These are phyloP conservation scores for Oplegnathus fasciatus DNA, from an alignment of 2,113 vertebrate species.

Conservation along the genomic window DNA sequence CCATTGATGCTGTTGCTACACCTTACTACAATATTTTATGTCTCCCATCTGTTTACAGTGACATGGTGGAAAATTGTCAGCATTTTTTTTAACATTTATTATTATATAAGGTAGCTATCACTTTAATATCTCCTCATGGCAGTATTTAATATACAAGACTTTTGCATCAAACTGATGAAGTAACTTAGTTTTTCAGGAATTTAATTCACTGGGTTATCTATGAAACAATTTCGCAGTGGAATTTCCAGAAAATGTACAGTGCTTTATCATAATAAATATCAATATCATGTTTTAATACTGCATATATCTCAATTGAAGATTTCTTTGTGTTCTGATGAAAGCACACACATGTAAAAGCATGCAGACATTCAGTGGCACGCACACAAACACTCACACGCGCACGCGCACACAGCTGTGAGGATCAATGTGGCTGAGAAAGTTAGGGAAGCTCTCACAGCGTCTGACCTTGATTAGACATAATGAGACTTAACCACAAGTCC, in stretches of 20 bases:
- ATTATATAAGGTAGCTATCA: too few relatives aligned
- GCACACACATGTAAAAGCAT: background rate
- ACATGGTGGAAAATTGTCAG: background rate
- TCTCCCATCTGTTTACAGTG: background rate
- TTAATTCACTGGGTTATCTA: background rate
- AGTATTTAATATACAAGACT: background rate
- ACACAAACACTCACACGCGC: conserved; percentile 1
- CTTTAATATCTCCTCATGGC: background rate
- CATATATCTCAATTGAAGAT: too few relatives aligned
- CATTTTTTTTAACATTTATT: background rate
- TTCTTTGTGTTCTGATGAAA: background rate
- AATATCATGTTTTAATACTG: background rate
- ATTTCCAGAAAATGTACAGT: background rate
- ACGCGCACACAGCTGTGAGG: conserved; percentile 10
- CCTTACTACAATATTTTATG: background rate
- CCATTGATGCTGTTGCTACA: background rate
- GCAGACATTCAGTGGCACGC: background rate
- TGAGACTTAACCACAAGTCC: conserved; percentile 68
- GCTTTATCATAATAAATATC: background rate
- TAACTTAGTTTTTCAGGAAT: background rate
- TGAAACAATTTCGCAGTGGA: background rate
- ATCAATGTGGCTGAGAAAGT: conserved; percentile 67
- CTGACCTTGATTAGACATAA: conserved; percentile 77
- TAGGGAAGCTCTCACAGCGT: conserved; percentile 40
- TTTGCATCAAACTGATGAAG: background rate